Evolutionary conservation across 2,113 vertebrate genomes (phyloP).

Genomic region (Crotalus viridis): DNA sequence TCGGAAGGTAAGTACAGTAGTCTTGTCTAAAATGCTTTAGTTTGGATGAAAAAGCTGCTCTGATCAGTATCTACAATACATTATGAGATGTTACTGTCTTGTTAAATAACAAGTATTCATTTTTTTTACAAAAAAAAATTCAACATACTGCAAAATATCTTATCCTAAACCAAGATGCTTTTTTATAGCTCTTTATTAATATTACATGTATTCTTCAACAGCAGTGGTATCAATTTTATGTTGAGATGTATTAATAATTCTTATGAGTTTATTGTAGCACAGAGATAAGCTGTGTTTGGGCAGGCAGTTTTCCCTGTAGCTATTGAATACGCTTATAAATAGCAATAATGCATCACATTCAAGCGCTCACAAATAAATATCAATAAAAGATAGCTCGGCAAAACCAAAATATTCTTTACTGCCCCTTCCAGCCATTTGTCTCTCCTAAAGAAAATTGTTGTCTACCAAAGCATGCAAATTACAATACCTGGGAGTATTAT

Average conservation of each 20-base stretch:
- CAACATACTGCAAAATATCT: conserved; percentile 13
- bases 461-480: conserved; percentile 12
- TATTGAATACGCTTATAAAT: conserved; percentile 47
- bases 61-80: neutral
- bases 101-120: neutral
- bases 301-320: conserved; percentile 37
- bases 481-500: conserved; percentile 41
- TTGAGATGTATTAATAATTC: conserved; percentile 44
- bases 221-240: conserved; percentile 52
- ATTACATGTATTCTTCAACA: conserved; percentile 49
- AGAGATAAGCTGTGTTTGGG: conserved; percentile 25
- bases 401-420: conserved; percentile 21
- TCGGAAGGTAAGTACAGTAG: neutral
- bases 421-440: conserved; percentile 43
- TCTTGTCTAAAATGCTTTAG: neutral
- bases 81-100: conserved; percentile 17
- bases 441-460: conserved; percentile 18
- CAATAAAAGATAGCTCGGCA: conserved; percentile 48
- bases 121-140: neutral
- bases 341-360: conserved; percentile 41
- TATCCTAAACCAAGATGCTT: conserved; percentile 47
- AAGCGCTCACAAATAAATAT: conserved; percentile 54
- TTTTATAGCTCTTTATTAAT: conserved; percentile 57
- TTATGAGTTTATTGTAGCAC: conserved; percentile 37
- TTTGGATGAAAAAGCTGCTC: neutral